Evolutionary conservation across 2,113 vertebrate genomes (phyloP).

Genomic region (Tachycineta bicolor): DNA sequence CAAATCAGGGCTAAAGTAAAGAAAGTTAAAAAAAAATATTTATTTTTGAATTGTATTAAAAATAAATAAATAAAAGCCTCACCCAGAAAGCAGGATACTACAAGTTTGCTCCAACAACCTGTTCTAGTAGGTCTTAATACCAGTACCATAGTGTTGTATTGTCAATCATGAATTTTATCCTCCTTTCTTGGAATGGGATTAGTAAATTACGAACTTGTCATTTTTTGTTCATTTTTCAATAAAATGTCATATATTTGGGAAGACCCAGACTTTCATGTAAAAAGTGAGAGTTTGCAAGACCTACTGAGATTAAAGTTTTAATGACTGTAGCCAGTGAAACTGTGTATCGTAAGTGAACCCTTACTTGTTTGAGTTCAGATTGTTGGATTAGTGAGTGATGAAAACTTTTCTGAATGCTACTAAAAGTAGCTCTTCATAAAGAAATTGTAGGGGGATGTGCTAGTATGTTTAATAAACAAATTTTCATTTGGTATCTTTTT

Average conservation of each 20-base stretch:
- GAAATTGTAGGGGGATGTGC: accelerated
- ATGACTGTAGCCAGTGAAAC: background rate
- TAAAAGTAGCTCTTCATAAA: background rate
- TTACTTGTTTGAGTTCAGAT: background rate
- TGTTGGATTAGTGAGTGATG: background rate
- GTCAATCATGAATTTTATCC: background rate
- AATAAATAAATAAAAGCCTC: background rate
- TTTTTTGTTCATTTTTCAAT: background rate
- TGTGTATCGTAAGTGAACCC: accelerated
- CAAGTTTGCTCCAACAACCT: background rate
- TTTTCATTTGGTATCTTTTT: background rate
- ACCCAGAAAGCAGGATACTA: background rate
- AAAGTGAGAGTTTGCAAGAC: background rate
- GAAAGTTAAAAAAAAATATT: background rate
- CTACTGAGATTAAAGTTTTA: background rate
- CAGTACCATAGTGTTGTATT: background rate
- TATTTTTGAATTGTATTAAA: background rate
- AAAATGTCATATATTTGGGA: background rate
- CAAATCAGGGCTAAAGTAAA: background rate
- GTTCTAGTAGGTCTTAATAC: background rate
- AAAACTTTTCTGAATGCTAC: background rate
- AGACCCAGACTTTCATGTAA: background rate
- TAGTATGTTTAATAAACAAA: background rate
- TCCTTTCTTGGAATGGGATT: background rate
- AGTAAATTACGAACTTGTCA: background rate